Percentiles rank a stretch among this genome's conserved stretches.
These are phyloP conservation scores for Monodelphis domestica DNA, from an alignment of 2,797 vertebrate genomes.

Conservation along the genomic window DNA sequence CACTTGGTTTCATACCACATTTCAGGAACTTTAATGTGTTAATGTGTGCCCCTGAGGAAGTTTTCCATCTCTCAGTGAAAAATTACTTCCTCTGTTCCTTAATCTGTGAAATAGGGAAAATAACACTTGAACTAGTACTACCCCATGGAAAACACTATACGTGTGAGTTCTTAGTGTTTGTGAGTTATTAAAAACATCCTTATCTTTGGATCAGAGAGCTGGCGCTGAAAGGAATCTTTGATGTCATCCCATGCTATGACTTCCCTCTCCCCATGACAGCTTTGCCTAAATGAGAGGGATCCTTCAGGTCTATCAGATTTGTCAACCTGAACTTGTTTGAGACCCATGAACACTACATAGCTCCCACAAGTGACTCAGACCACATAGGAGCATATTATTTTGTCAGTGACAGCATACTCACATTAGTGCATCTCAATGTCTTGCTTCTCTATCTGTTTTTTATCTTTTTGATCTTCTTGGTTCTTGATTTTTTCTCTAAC, in stretches of 20 bases:
- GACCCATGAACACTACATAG: background rate
- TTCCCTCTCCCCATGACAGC: background rate
- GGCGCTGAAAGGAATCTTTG: background rate
- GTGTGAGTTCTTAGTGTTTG: background rate
- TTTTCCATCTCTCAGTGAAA: background rate
- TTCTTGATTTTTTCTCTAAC: background rate
- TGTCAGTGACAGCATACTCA: background rate
- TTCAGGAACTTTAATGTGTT: background rate
- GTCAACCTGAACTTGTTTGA: background rate
- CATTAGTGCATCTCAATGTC: background rate
- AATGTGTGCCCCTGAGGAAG: background rate
- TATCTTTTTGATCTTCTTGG: too few relatives aligned
- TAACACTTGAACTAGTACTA: background rate
- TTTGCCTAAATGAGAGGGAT: background rate
- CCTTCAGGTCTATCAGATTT: background rate
- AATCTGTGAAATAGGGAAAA: background rate
- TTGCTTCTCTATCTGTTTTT: background rate
- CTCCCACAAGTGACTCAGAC: background rate
- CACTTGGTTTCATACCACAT: background rate
- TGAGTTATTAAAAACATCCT: background rate
- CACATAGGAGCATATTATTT: background rate
- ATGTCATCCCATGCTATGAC: too few relatives aligned
- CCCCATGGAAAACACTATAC: background rate
- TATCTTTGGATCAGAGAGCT: background rate
- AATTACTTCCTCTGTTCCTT: background rate